Evolutionary conservation across 2,113 vertebrate species (phyloP).

Genomic region (Cynopterus brachyotis): DNA sequence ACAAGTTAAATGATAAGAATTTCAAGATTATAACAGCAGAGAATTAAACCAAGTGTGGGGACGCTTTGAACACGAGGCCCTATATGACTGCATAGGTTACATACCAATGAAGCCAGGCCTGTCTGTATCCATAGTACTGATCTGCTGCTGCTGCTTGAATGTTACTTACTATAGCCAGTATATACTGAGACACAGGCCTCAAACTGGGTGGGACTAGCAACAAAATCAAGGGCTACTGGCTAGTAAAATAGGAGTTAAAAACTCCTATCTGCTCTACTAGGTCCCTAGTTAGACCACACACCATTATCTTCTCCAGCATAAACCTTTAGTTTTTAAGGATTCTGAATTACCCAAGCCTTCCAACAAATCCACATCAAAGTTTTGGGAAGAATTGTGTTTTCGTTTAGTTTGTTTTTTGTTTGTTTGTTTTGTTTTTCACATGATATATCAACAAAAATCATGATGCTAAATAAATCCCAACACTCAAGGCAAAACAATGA

Average conservation of each 20-base stretch:
- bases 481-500: constrained; percentile 30
- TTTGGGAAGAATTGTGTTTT: constrained; percentile 35
- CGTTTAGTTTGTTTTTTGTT: constrained; percentile 13
- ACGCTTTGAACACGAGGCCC: neutral
- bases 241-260: neutral
- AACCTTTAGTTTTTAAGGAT: constrained; percentile 23
- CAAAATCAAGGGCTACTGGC: neutral
- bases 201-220: neutral
- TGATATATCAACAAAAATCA: neutral
- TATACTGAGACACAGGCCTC: neutral
- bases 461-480: constrained; percentile 21
- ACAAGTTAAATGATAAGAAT: neutral
- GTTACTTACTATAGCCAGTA: neutral
- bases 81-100: neutral
- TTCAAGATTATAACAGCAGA: neutral
- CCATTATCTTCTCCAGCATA: neutral
- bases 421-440: neutral
- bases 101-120: neutral
- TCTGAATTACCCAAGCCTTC: constrained; percentile 27
- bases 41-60: neutral
- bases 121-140: neutral
- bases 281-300: neutral
- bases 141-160: neutral
- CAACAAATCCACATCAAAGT: constrained; percentile 18
- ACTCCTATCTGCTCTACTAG: neutral